These are phyloP conservation scores for Rhinogobius similis DNA, from an alignment of 2,113 vertebrate genomes.

Conservation along the genomic window DNA sequence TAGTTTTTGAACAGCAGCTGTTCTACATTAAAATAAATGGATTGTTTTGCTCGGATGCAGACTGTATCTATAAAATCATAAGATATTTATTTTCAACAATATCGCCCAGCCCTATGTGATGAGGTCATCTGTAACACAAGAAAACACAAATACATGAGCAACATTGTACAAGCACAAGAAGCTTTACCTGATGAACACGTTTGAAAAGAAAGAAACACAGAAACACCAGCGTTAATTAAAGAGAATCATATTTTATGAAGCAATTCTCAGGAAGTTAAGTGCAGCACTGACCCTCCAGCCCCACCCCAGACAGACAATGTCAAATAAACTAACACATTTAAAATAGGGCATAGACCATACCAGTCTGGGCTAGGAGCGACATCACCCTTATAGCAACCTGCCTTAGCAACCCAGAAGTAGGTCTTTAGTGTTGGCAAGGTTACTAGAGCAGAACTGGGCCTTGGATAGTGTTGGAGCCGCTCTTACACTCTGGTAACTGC, in stretches of 20 bases:
- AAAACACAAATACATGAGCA: slow-evolving; percentile 18
- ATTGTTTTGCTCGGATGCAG: too few species aligned
- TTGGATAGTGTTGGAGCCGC: slow-evolving; percentile 56
- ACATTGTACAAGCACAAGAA: slow-evolving; percentile 30
- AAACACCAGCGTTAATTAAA: slow-evolving; percentile 74
- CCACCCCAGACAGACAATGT: slow-evolving; percentile 78
- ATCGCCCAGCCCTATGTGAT: slow-evolving; percentile 37
- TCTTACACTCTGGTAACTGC: slow-evolving; percentile 65
- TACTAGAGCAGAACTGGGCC: slow-evolving; percentile 66
- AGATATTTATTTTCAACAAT: background rate
- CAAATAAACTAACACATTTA: slow-evolving; percentile 77
- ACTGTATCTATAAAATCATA: too few species aligned
- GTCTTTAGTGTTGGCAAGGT: slow-evolving; percentile 65
- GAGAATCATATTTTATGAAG: slow-evolving; percentile 83
- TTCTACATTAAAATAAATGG: too few species aligned
- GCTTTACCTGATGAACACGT: slow-evolving; percentile 28
- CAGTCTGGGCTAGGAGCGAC: slow-evolving; percentile 79
- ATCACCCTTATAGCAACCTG: slow-evolving; percentile 71
- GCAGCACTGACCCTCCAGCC: slow-evolving; percentile 80
- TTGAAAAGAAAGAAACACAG: slow-evolving; percentile 68
- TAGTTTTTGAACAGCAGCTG: too few species aligned
- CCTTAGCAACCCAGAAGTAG: slow-evolving; percentile 65
- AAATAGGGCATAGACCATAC: slow-evolving; percentile 76
- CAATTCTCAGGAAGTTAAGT: slow-evolving; percentile 81
- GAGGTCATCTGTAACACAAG: slow-evolving; percentile 47